phyloP scores from a whole-genome alignment of 1,140 invertebrate species.

The Trichomalopsis sarcophagae region DNA sequence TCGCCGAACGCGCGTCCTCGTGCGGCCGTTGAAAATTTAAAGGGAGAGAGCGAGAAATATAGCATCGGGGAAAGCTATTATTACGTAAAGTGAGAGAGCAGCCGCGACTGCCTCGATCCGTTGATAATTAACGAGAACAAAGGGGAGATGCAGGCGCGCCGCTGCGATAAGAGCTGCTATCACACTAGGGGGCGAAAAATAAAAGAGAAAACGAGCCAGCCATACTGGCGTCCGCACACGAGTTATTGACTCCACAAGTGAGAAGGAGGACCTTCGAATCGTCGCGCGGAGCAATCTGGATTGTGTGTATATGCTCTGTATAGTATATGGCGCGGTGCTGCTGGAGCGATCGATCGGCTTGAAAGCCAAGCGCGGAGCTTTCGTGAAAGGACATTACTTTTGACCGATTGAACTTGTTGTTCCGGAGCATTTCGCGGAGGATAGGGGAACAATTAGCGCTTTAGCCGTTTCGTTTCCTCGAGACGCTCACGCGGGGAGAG shows the following conservation, averaged over 20 bases:
- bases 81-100: background rate
- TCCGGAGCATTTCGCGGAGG: background rate
- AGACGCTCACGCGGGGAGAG: no score
- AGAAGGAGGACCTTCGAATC: background rate
- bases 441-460: background rate
- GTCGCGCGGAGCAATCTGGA: background rate
- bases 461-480: background rate
- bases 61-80: background rate
- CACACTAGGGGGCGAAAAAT: background rate
- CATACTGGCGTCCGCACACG: no score
- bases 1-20: background rate
- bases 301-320: background rate
- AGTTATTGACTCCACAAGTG: conserved; percentile 45
- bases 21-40: conserved; percentile 14
- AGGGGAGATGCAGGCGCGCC: no score
- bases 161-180: background rate
- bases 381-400: conserved; percentile 29
- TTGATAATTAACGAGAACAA: conserved; percentile 33
- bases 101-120: background rate
- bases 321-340: no score
- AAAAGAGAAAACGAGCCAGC: background rate
- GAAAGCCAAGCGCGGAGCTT: background rate
- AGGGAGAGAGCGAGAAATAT: background rate
- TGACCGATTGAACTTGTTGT: conserved; percentile 29
- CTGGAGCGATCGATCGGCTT: background rate